Evolutionary conservation across 2,888 invertebrate species (phyloP), one percentile per base, ranked within the genome.

Genomic region (Conchocele bisecta): DNA sequence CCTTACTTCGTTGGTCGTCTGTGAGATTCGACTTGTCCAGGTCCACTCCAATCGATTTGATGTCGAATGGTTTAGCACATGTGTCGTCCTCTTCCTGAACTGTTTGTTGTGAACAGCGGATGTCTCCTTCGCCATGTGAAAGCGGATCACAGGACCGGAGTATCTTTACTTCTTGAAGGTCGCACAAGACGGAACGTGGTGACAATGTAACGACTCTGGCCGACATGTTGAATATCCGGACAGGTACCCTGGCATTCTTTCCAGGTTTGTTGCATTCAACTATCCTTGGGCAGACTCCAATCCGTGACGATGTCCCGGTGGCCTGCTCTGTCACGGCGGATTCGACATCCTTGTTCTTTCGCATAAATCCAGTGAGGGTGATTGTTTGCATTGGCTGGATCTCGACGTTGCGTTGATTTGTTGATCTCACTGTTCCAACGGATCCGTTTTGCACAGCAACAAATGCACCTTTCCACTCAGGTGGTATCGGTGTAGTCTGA

Each of bases 211-310:
- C 41, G 11, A 17, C 37, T 26, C 51, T 61, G 13, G 61, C 50
- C 17, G 61, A 61, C 20, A 51, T n/a, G 24, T 58, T 58, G 20
- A 7, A 58, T 6, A 58, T 41, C 26, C 44, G n/a, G 2, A 64
- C 64, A 4, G 64, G 57, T 39, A 65, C 37, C n/a, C 65, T 29
- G 22, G 56, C 48, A 20, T 17, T 65, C 28, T 65, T 65, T 20
- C 46, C 57, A 20, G 37, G 35, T 3, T 54, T 48, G 29, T 57
- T 24, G 9, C 56, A 20, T 11, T 15, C 29, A 1, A 65, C 57
- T 13, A 65, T 57, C 26, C 65, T 33, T 15, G 56, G 56, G 37
- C 64, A 56, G 4, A 56, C 31, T 20, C 28, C 39, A 35, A 24
- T 24, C 29, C 48, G 22, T 22, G 22, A 33, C 20, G 61, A 31